phyloP scores from a whole-genome alignment of 2,113 vertebrate species.

The Lamprotornis superbus region DNA sequence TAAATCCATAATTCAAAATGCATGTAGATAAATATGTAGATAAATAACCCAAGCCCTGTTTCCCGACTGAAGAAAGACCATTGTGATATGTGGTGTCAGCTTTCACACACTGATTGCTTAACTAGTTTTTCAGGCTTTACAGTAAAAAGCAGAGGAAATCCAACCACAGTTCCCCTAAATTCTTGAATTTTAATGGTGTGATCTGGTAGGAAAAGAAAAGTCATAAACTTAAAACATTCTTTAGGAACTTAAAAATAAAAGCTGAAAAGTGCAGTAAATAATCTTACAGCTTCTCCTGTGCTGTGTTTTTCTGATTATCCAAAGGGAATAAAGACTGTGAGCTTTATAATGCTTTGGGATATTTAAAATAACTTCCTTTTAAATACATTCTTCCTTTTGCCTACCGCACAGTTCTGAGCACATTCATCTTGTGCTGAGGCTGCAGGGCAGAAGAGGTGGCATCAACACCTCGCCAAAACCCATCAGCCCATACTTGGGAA shows the following conservation, averaged over 20 bases:
- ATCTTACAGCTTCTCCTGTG: not conserved
- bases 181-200: not conserved
- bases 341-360: not conserved
- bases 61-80: not conserved
- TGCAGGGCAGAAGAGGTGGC: not conserved
- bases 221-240: not conserved
- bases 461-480: not conserved
- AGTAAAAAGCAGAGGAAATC: constrained; percentile 5
- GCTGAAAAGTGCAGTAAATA: not conserved
- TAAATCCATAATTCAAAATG: not conserved
- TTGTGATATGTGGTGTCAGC: not conserved
- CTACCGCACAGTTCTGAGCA: not conserved
- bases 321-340: not conserved
- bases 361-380: not conserved
- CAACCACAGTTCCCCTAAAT: not conserved
- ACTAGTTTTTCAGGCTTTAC: constrained; percentile 42
- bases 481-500: rapidly evolving
- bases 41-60: not conserved
- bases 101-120: not conserved
- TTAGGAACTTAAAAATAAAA: not conserved
- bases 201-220: not conserved
- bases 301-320: not conserved
- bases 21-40: not conserved
- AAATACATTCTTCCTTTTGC: not conserved
- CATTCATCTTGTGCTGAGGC: not conserved